Conservation (phyloP, 2,113 vertebrate species). For the Chlorodrepanis virens region DNA sequence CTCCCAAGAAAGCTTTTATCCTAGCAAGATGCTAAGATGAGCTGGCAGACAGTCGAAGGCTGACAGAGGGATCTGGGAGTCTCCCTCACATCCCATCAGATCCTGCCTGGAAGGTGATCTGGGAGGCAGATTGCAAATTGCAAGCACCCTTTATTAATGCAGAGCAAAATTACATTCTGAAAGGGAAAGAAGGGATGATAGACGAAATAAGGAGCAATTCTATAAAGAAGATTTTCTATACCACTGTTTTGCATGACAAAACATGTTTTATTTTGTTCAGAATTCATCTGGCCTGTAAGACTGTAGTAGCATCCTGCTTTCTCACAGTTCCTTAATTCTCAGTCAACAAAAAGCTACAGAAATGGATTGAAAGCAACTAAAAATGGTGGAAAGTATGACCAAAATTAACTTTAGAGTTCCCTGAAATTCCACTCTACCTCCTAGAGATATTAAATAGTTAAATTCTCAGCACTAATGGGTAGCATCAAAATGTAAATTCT, state of each 20-base stretch:
- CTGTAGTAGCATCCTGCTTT: neutral
- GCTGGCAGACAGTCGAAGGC: neutral
- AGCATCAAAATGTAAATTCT: neutral
- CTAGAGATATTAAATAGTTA: neutral
- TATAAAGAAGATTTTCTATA: neutral
- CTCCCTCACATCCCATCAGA: neutral
- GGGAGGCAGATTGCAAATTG: neutral
- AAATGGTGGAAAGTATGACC: neutral
- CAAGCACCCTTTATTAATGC: neutral
- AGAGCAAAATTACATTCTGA: neutral
- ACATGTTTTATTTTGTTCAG: neutral
- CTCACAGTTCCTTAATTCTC: neutral
- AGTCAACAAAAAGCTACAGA: neutral
- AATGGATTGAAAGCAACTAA: neutral
- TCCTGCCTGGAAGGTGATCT: neutral
- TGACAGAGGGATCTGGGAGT: neutral
- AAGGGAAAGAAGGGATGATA: neutral
- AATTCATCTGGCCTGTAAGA: neutral
- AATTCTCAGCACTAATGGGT: neutral
- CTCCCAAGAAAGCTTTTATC: neutral
- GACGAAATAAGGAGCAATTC: neutral
- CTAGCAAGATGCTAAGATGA: neutral
- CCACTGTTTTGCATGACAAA: neutral
- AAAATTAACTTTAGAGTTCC: neutral
- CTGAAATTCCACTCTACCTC: neutral